Evolutionary conservation across 1,140 invertebrate genomes (phyloP), one percentile per base, ranked within the genome.

Genomic region (Rhynchophorus ferrugineus): DNA sequence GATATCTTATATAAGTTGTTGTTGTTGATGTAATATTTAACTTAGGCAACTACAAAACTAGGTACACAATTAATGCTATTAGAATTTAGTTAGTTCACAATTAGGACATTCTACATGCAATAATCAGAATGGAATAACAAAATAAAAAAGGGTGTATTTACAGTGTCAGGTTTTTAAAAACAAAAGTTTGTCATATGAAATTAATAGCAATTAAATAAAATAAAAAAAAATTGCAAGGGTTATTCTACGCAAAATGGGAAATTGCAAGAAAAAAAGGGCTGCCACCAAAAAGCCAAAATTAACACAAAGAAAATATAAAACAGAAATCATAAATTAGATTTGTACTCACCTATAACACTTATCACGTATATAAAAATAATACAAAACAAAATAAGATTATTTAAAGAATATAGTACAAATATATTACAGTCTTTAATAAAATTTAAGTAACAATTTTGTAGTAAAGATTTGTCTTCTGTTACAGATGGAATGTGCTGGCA

Each of bases 401-500:
- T 18, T 17, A 41, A 41, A 19, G 3, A 2, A 41, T 19, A 19
- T 18, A 17, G 17, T 11, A 46, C 2, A 44, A 9, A 1, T 35
- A 35, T 34, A 29, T 29, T 29, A 29, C 24, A 29, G 24, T 29
- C 24, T 29, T 29, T 29, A 29, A 9, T 42, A 16, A 42, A 39
- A 11, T 22, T 22, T 42, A 13, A 7, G 35, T 16, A 49, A 24
- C 16, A 9, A 9, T 14, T 34, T 49, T 34, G 9, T 38, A 19
- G 18, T 39, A 20, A 16, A 9, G 44, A 36, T 51, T 29, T 18
- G 9, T 41, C 21, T 16, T 6, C n/a, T 48, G 22, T 57, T 34
- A 58, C n/a, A 29, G 43, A 43, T 50, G 49, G 21, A 54, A 52
- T 34, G 42, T 58, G 48, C 52, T 55, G 37, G 53, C 43, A 55